These are phyloP conservation scores for Micronisus gabar DNA, from an alignment of 2,113 vertebrate species.

Conservation along the genomic window DNA sequence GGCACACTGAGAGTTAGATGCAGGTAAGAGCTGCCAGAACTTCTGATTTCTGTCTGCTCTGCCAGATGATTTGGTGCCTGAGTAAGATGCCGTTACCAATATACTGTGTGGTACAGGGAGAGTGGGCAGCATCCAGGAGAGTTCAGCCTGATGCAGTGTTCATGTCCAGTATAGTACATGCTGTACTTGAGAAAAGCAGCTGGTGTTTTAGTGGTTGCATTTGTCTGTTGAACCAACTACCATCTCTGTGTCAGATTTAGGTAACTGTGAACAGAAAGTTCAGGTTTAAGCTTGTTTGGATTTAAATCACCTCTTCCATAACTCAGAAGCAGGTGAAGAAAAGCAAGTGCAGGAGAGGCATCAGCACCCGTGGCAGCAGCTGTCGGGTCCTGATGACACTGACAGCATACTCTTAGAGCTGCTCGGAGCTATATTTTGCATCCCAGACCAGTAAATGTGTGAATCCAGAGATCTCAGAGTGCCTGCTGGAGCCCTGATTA, in stretches of 20 bases:
- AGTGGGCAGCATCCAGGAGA: background rate
- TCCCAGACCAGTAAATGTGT: background rate
- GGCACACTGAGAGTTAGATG: background rate
- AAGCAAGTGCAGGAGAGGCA: background rate
- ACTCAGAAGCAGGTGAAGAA: background rate
- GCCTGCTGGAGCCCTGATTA: background rate
- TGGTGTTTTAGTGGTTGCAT: background rate
- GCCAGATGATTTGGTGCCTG: background rate
- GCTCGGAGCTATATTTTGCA: background rate
- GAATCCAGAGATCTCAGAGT: background rate
- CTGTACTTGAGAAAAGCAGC: background rate
- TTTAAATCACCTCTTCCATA: background rate
- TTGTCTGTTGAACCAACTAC: background rate
- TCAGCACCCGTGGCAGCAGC: background rate
- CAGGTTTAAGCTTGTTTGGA: background rate
- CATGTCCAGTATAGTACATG: accelerated
- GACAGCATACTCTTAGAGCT: background rate
- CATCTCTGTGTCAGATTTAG: background rate
- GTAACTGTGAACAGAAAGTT: background rate
- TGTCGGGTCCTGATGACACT: accelerated
- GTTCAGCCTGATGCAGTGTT: background rate
- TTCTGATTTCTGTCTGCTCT: background rate
- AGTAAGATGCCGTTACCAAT: accelerated
- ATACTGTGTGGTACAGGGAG: background rate
- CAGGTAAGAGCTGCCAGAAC: background rate